Conservation (phyloP, 2,888 invertebrate species). For the Parnassius orleans region DNA sequence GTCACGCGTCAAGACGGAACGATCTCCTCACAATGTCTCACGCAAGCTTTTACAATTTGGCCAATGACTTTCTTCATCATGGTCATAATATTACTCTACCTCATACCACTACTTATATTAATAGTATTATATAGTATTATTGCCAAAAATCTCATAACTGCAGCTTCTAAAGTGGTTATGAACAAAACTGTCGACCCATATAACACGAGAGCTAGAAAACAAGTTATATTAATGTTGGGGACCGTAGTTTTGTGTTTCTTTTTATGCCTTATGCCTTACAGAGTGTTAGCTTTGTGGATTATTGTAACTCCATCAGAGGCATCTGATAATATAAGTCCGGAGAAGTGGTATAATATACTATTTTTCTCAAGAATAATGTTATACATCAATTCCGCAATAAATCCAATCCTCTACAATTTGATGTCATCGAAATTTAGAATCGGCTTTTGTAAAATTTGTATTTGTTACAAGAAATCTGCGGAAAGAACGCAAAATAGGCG, state of each 20-base stretch:
- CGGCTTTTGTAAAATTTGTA: conserved; percentile 87
- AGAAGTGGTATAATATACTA: conserved; percentile 90
- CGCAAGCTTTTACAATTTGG: conserved; percentile 88
- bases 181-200: conserved; percentile 87
- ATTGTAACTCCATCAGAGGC: conserved; percentile 87
- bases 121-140: conserved; percentile 91
- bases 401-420: conserved; percentile 94
- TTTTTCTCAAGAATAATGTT: conserved; percentile 93
- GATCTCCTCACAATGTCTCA: conserved; percentile 87
- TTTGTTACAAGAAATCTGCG: conserved; percentile 72
- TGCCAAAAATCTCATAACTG: conserved; percentile 89
- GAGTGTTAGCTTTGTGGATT: conserved; percentile 91
- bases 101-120: conserved; percentile 89
- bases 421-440: conserved; percentile 95
- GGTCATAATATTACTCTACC: conserved; percentile 89
- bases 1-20: conserved; percentile 86
- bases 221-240: conserved; percentile 93
- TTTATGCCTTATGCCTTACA: conserved; percentile 92
- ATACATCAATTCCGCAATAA: conserved; percentile 93
- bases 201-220: conserved; percentile 86
- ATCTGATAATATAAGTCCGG: conserved; percentile 85
- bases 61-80: conserved; percentile 89
- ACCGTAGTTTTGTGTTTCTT: conserved; percentile 94
- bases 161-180: conserved; percentile 84
- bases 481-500: conserved; percentile 64